Base-by-base conservation (phyloP, 2,797 vertebrate species). In the Pangasius sanitwongsei region DNA sequence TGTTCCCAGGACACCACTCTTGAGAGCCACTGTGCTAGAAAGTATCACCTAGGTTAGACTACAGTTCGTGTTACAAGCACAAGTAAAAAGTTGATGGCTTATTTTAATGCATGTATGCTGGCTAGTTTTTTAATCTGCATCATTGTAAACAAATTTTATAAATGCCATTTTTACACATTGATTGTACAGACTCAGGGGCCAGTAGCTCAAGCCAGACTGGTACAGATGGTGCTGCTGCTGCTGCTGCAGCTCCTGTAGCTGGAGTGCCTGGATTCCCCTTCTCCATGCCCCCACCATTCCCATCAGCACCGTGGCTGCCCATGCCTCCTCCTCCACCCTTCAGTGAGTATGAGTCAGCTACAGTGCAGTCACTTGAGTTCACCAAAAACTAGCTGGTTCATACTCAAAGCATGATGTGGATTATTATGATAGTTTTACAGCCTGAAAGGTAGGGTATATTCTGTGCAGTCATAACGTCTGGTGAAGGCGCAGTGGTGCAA, bases 301-400 rank as follows among this genome's bases (percentile, higher is more conserved):
- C 96, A 41, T 91, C 95, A 16, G 94, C 96, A 23, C 97, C 97
- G 0, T 99, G 98, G 97, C 94, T 98, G 94, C 96, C 97, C 25
- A 97, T 98, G 97, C 97, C 98, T 0, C 97, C 98, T n/a, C 98
- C 97, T 0, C 98, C 97, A 0, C 97, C 97, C 8, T 98, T 99
- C 0, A 97, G 98, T 98, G 93, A 95, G 96, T 86, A 31, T 74
- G 41, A 61, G 2, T 11, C 6, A 25, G 20, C 31, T 55, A 8
- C 2, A 57, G 9, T 31, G 44, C n/a, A 31, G 15, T 44, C 53
- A 83, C 41, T 55, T 69, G 37, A 8, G 23, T 75, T n/a, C 44
- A 65, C 8, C 41, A 6, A 61, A 87, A 80, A 34, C 23, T 83
- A 74, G 23, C 85, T 74, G 65, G 65, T 87, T 86, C 75, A 44